Conservation (phyloP, 2,113 vertebrate genomes). For the Bubo bubo region DNA sequence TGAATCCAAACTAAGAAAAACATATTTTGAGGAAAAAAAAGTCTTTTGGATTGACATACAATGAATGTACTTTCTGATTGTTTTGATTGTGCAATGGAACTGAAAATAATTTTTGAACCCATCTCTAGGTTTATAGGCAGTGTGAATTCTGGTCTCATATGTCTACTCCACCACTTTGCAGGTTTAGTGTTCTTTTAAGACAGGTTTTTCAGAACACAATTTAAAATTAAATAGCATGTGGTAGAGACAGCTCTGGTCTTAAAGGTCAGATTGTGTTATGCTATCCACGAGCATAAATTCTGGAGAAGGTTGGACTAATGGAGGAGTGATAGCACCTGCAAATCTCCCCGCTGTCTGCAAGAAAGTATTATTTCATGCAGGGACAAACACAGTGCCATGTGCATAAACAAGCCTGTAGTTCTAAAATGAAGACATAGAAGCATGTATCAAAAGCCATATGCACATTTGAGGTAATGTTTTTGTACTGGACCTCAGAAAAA, state of each 20-base stretch:
- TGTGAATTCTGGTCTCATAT: background rate
- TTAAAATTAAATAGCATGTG: background rate
- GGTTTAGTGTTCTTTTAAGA: background rate
- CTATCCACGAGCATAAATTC: fast-evolving
- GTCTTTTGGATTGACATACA: background rate
- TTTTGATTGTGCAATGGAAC: background rate
- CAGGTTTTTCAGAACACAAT: background rate
- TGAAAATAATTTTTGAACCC: background rate
- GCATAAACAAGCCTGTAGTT: background rate
- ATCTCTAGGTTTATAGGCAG: background rate
- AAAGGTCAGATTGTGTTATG: background rate
- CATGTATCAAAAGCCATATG: background rate
- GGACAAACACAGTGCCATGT: background rate
- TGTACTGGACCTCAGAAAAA: background rate
- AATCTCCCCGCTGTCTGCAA: background rate
- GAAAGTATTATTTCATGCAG: background rate
- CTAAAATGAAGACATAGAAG: background rate
- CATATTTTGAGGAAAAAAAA: background rate
- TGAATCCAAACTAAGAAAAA: background rate
- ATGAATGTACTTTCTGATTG: background rate
- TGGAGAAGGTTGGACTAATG: background rate
- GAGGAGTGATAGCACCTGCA: background rate
- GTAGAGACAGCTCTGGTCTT: background rate
- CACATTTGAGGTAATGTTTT: background rate
- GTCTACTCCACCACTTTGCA: background rate